Percentiles rank a stretch among this genome's conserved stretches.
Conservation (phyloP, 1,140 invertebrate genomes). For the Conus betulinus region DNA sequence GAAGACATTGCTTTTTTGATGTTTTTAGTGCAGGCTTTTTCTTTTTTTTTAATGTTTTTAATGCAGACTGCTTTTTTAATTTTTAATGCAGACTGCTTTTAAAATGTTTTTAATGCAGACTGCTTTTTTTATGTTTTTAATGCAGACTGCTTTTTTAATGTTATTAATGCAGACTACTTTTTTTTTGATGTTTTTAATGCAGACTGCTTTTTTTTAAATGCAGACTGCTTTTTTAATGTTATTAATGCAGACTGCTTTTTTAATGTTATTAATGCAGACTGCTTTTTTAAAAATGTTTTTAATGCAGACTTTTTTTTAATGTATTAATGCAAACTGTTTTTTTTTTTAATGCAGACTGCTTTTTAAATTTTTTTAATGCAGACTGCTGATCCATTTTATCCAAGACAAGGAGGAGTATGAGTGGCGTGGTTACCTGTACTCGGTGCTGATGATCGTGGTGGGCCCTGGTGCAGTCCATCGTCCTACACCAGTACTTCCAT, state of each 20-base stretch:
- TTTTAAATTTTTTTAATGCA: too few relatives aligned
- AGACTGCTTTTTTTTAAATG: too few relatives aligned
- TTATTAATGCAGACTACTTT: too few relatives aligned
- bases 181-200: too few relatives aligned
- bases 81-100: too few relatives aligned
- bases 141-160: too few relatives aligned
- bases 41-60: too few relatives aligned
- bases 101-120: too few relatives aligned
- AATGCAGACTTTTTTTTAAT: not conserved
- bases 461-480: slow-evolving; percentile 90
- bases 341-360: not conserved
- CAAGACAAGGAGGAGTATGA: slow-evolving; percentile 73
- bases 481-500: slow-evolving; percentile 80
- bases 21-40: not conserved
- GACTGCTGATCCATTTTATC: slow-evolving; percentile 75
- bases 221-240: too few relatives aligned
- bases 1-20: not conserved
- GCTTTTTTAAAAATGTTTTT: not conserved
- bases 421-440: slow-evolving; percentile 93
- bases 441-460: slow-evolving; percentile 84
- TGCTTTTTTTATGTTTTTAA: too few relatives aligned
- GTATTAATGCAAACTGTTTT: not conserved
- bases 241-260: slow-evolving; percentile 63
- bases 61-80: too few relatives aligned
- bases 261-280: too few relatives aligned